Evolutionary conservation across 1,140 invertebrate genomes (phyloP).

Genomic region (Chelonus insularis): DNA sequence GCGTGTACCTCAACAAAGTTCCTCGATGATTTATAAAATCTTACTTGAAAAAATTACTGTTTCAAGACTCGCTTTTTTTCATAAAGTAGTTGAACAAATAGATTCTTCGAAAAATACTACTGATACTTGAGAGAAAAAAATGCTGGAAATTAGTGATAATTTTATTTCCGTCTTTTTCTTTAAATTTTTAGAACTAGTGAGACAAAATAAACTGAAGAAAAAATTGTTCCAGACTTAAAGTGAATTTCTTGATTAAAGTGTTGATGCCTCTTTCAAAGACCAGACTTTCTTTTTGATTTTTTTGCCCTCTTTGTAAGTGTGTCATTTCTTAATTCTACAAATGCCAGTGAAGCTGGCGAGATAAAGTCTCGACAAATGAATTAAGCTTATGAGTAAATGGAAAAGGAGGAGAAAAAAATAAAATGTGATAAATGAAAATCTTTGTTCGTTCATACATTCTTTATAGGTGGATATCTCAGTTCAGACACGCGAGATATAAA

Average conservation of each 20-base stretch:
- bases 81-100: too few species aligned
- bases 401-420: not conserved
- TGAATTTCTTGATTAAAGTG: not conserved
- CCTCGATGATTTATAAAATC: constrained; percentile 14
- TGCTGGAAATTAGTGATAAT: too few species aligned
- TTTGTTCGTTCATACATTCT: not conserved
- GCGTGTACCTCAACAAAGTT: not conserved
- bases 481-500: not conserved
- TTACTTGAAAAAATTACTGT: not conserved
- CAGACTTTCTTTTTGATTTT: not conserved
- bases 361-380: not conserved
- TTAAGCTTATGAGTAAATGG: not conserved
- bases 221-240: not conserved
- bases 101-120: too few species aligned
- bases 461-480: not conserved
- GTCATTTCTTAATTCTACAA: not conserved
- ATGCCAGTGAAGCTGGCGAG: not conserved
- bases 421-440: not conserved
- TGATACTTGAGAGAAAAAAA: too few species aligned
- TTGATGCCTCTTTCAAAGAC: not conserved
- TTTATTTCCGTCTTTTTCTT: too few species aligned
- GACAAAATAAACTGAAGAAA: not conserved
- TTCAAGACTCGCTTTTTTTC: too few species aligned
- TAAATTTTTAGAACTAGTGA: too few species aligned
- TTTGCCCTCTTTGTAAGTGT: not conserved